These are phyloP conservation scores for Hydractinia symbiolongicarpus DNA, from an alignment of 30 jellyfish, hydroid and myxozoan species.

Conservation along the genomic window DNA sequence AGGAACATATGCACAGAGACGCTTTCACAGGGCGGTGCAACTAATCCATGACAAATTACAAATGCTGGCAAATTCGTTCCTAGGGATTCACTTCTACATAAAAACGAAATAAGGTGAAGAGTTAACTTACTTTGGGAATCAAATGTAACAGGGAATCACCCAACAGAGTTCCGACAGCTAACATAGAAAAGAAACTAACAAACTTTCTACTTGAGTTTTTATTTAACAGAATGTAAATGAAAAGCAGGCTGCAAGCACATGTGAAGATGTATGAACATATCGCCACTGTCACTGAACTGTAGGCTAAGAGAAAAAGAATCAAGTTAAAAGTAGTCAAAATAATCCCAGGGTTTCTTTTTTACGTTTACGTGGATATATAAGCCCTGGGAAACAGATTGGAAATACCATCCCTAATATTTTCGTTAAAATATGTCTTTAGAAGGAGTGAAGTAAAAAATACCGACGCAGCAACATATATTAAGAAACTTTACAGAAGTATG, in stretches of 20 bases:
- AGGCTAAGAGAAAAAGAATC: background rate
- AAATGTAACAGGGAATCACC: constrained; percentile 4
- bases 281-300: background rate
- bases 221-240: background rate
- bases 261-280: background rate
- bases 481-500: no score
- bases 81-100: background rate
- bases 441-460: no score
- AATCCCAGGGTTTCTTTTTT: no score
- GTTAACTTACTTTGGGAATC: constrained; percentile 2
- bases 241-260: background rate
- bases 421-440: no score
- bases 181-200: background rate
- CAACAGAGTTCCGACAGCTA: background rate
- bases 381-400: no score
- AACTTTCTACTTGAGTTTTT: background rate
- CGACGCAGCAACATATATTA: no score
- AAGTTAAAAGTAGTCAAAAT: no score
- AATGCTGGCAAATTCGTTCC: background rate
- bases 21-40: background rate
- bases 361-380: no score
- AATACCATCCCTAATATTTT: no score
- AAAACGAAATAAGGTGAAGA: background rate
- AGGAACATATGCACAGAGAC: background rate
- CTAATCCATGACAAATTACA: background rate